Evolutionary conservation across 2,888 invertebrate genomes (phyloP).

Genomic region (Carcina quercana): DNA sequence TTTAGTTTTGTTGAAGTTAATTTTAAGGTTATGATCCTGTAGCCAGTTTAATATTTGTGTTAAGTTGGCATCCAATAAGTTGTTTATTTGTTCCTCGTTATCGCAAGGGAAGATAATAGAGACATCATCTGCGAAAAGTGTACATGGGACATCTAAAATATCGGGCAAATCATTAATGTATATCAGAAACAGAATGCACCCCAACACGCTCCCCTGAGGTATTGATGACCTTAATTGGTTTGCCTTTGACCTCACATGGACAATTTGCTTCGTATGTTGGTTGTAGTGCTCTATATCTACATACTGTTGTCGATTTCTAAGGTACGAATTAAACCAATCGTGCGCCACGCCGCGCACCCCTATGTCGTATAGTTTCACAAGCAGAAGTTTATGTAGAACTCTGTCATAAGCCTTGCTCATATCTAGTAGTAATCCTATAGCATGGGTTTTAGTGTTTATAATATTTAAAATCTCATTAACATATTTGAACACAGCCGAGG

Average conservation of each 20-base stretch:
- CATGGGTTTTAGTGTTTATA: constrained; percentile 6
- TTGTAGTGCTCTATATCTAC: constrained; percentile 9
- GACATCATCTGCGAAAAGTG: constrained; percentile 14
- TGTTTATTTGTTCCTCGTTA: constrained; percentile 3
- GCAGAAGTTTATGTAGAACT: constrained; percentile 8
- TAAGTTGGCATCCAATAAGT: constrained; percentile 4
- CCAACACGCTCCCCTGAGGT: constrained; percentile 5
- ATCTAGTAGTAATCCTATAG: constrained; percentile 10
- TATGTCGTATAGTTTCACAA: constrained; percentile 10
- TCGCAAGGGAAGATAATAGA: constrained; percentile 8
- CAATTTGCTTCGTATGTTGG: constrained; percentile 1
- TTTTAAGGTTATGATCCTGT: constrained; percentile 12
- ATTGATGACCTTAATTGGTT: constrained; percentile 5
- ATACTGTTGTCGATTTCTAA: constrained; percentile 7
- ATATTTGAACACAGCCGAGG: constrained; percentile 5
- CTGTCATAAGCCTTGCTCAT: constrained; percentile 14
- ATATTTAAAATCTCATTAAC: constrained; percentile 4
- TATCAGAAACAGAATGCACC: constrained; percentile 3
- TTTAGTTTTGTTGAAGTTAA: constrained; percentile 11
- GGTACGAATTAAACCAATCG: constrained; percentile 11
- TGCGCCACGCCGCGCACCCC: constrained; percentile 6
- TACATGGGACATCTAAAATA: constrained; percentile 1
- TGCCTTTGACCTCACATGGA: not conserved
- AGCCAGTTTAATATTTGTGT: constrained; percentile 8
- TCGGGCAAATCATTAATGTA: constrained; percentile 12